Evolutionary conservation across 2,113 vertebrate genomes (phyloP).

Genomic region (Diadophis punctatus): DNA sequence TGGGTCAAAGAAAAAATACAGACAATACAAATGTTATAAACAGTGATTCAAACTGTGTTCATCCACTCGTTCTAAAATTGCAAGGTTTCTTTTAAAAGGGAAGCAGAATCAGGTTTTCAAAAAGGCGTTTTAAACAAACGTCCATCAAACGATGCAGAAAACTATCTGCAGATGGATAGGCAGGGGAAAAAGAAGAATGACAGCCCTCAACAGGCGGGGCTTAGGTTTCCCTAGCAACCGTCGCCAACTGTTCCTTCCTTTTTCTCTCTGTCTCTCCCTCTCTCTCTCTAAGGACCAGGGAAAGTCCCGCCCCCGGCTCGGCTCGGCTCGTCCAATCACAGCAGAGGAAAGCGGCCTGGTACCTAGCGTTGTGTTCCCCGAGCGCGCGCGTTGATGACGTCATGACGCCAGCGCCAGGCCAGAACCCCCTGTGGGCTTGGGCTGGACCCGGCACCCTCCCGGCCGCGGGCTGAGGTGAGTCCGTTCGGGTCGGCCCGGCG

Average conservation of each 20-base stretch:
- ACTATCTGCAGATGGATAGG: background rate
- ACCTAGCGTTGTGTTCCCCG: background rate
- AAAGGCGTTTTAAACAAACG: background rate
- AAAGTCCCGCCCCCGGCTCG: background rate
- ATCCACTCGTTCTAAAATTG: background rate
- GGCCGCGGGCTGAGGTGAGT: conserved; percentile 12
- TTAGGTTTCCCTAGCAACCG: background rate
- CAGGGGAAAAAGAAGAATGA: background rate
- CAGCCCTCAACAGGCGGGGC: background rate
- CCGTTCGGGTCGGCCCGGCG: background rate
- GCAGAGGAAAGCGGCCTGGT: background rate
- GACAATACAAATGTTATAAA: background rate
- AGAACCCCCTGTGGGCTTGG: background rate
- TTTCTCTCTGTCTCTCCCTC: too few relatives aligned
- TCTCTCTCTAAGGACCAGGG: background rate
- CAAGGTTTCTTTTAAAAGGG: background rate
- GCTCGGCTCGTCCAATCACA: background rate
- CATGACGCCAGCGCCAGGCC: background rate
- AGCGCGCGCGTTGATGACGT: conserved; percentile 17
- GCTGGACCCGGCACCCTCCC: conserved; percentile 11
- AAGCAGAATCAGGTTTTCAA: background rate
- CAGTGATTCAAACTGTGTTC: background rate
- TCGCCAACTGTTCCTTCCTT: background rate
- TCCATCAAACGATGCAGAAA: background rate
- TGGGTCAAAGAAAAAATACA: background rate